A percentile compares a stretch with the other conserved stretches of the same genome.
phyloP scores from a whole-genome alignment of 2,797 vertebrate genomes.

The Enteromius unitaeniatus region DNA sequence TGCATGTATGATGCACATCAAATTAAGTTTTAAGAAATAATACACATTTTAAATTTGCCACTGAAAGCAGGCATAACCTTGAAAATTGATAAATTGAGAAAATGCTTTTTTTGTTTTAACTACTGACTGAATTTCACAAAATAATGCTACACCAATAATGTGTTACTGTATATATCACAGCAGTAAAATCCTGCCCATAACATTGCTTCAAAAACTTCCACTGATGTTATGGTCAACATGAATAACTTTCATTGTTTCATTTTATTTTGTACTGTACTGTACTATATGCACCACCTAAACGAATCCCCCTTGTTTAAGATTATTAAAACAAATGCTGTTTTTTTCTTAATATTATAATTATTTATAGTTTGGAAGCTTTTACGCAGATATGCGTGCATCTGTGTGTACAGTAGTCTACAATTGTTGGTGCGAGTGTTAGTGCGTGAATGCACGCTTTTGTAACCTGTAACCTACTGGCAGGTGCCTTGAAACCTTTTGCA shows the following conservation, averaged over 20 bases:
- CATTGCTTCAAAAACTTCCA: neutral
- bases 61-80: neutral
- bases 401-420: slow-evolving; percentile 23
- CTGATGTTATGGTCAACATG: neutral
- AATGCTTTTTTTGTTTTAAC: neutral
- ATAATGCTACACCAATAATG: neutral
- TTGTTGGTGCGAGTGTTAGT: slow-evolving; percentile 30
- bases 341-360: neutral
- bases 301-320: neutral
- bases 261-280: neutral
- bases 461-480: slow-evolving; percentile 43
- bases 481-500: slow-evolving; percentile 54
- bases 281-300: neutral
- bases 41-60: neutral
- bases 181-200: neutral
- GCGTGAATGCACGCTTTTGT: slow-evolving; percentile 30
- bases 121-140: neutral
- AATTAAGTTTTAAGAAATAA: neutral
- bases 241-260: neutral
- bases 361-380: neutral
- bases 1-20: neutral
- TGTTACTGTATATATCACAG: neutral
- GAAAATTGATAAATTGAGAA: neutral
- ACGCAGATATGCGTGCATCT: neutral
- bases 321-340: neutral